Evolutionary conservation across 2,113 vertebrate genomes (phyloP), one percentile per base, ranked within the genome.

Genomic region (Anoplopoma fimbria): DNA sequence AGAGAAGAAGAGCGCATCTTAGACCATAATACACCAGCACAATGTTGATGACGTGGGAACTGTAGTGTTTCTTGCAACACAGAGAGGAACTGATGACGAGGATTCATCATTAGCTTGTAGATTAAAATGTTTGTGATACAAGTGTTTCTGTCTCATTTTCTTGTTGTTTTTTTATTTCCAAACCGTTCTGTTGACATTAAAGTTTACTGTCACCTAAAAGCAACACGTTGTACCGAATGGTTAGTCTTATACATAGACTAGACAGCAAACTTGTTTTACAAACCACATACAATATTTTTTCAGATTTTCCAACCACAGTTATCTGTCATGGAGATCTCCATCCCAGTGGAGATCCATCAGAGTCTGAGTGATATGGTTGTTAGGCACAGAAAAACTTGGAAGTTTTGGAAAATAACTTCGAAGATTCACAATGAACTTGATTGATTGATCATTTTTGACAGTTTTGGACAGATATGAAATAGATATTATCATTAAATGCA

Each of bases 1-100:
- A 51, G 25, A 29, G 23, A 36, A 23, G 27, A 29, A 1, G 42
- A 62, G 69, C 57, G 38, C 62, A 88, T 63, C 23, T 62, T 5
- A 61, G 51, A 70, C 69, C 57, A 74, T n/a, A n/a, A n/a, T n/a
- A n/a, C n/a, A 78, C 47, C 47, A 47, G 31, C 29, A 15, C 19
- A 2, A 40, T 40, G 83, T 51, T 63, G 70, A 57, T 69, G 53
- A 21, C 33, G n/a, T 33, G 51, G 9, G 4, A 61, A 72, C 14
- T 55, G 63, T 25, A 31, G 64, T 33, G 14, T 68, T 19, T 33
- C 17, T 51, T 61, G 42, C 51, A 23, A 57, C 15, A 9, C 3
- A 38, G 36, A 31, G 29, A 9, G 6, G 14, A 75, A 19, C 0
- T 29, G 62, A 25, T 34, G 15, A 68, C 0, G 12, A 42, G 17